Base-by-base conservation (phyloP, 2,113 vertebrate species). In the Riparia riparia region DNA sequence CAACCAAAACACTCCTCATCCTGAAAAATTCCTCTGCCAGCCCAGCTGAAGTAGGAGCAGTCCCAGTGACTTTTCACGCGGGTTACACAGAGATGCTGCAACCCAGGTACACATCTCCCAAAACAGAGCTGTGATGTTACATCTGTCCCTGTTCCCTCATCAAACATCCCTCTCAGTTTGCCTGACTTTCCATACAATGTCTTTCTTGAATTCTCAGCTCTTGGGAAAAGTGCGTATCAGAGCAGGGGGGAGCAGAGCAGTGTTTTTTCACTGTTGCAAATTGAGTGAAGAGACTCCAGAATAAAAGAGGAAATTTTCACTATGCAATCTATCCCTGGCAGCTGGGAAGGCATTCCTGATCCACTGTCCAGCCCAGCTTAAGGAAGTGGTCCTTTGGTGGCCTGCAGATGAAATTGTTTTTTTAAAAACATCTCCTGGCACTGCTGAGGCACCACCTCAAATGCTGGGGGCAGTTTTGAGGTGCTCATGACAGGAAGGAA, bases 401-500 rank as follows among this genome's bases (percentile, higher is more conserved):
- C 31, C n/a, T 32, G 11, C 5, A 73, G 54, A 39, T 0, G 4
- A 19, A 56, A 7, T 24, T 39, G 21, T 21, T 37, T 32, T 42
- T 42, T 31, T 4, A 26, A 28, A 32, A 77, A 17, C 32, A n/a
- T 24, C 8, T 63, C 22, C 56, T 78, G 64, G 12, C 18, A 32
- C 21, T 45, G 28, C 16, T 70, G 41, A 70, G 41, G 65, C 19
- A 3, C 13, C 61, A 42, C 6, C 37, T 77, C 26, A 32, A 37
- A 68, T 37, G 32, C 21, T 60, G 39, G 25, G 34, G 19, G 2
- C 20, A 77, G 21, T 42, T 77, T 57, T 68, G 37, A 25, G 21
- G 11, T 0, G 0, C 37, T 37, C 37, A 32, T 9, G 14, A 12
- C 44, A 58, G 25, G 37, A 60, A 20, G 7, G 63, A 25, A 12